These are phyloP conservation scores for Popillia japonica DNA, from an alignment of 1,140 invertebrate genomes.

Conservation along the genomic window DNA sequence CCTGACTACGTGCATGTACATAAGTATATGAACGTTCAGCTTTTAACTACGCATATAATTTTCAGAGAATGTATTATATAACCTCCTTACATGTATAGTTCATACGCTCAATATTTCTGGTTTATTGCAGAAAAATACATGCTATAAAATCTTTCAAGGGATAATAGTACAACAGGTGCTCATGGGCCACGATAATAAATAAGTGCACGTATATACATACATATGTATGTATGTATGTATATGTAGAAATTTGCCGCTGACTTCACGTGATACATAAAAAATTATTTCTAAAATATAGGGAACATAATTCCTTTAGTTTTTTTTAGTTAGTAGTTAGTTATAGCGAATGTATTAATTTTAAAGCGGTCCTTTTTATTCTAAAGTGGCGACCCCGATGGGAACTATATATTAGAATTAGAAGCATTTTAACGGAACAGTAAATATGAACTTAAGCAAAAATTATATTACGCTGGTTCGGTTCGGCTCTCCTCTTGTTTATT, in stretches of 20 bases:
- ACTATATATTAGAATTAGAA: slow-evolving; percentile 7
- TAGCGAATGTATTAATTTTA: slow-evolving; percentile 2
- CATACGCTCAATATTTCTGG: neutral
- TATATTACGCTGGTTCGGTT: neutral
- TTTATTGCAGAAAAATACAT: slow-evolving; percentile 1
- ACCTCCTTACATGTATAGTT: neutral
- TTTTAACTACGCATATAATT: neutral
- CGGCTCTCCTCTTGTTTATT: neutral
- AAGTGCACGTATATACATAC: too few relatives aligned
- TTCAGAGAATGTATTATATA: neutral
- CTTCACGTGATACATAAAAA: neutral
- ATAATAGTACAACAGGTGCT: neutral
- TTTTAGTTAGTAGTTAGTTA: neutral
- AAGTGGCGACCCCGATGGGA: neutral
- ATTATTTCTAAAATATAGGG: neutral
- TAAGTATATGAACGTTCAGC: neutral
- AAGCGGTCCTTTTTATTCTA: neutral
- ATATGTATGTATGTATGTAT: too few relatives aligned
- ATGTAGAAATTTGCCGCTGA: neutral
- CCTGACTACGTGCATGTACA: too few relatives aligned
- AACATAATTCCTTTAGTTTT: neutral
- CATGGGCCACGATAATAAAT: neutral
- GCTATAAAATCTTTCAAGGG: neutral
- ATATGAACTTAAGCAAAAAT: slow-evolving; percentile 2
- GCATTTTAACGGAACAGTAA: slow-evolving; percentile 2